These are phyloP conservation scores for Phenganax stokvisi DNA, from an alignment of 92 coral and sea anemone species.

Conservation along the genomic window DNA sequence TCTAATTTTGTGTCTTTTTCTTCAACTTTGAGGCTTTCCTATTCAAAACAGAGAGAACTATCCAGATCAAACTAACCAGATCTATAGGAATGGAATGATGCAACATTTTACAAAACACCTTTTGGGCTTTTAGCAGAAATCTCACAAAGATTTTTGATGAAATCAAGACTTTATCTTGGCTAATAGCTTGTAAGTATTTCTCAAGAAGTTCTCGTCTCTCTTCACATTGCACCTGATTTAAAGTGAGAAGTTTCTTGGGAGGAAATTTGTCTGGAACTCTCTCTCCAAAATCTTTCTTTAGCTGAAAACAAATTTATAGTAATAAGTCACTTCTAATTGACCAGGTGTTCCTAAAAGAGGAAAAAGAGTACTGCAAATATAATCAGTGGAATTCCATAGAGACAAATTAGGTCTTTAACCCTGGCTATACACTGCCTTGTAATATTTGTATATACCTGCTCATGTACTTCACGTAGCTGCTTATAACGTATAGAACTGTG, in stretches of 20 bases:
- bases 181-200: conserved; percentile 70
- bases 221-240: conserved; percentile 72
- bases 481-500: conserved; percentile 20
- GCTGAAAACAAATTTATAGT: conserved; percentile 33
- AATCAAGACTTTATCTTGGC: conserved; percentile 72
- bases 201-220: conserved; percentile 83
- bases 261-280: conserved; percentile 70
- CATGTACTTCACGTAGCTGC: conserved; percentile 31
- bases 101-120: conserved; percentile 47
- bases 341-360: neutral
- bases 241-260: conserved; percentile 65
- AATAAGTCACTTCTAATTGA: neutral
- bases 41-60: neutral
- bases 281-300: conserved; percentile 73
- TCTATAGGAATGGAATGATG: neutral
- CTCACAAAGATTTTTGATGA: conserved; percentile 52
- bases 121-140: conserved; percentile 79
- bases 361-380: neutral
- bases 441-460: neutral
- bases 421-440: no score
- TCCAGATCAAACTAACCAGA: neutral
- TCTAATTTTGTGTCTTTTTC: conserved; percentile 69
- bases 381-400: no score
- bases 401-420: no score
- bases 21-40: conserved; percentile 61